Base-by-base conservation (phyloP, 64 coral and sea anemone species). In the Montipora foliosa region DNA sequence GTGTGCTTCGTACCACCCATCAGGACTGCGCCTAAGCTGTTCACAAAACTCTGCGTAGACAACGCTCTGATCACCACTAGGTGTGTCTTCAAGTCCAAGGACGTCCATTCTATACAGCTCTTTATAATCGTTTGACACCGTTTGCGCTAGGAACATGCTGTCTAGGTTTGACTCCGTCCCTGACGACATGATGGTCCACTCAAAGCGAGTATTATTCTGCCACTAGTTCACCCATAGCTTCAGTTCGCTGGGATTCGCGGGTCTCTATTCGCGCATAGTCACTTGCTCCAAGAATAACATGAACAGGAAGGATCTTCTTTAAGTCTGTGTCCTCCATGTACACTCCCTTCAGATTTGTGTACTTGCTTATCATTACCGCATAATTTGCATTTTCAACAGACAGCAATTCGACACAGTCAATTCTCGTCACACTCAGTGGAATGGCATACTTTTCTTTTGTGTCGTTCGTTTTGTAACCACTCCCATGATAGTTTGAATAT, bases 41-140 rank as follows among this genome's bases (percentile, higher is more conserved):
- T 93, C 91, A 16, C 17, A 16, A 55, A 93, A 93, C 67, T 93
- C 91, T 7, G 83, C 72, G 72, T 93, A 87, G 44, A 92, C 78
- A 11, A 55, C 16, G 24, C 82, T 68, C 29, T 93, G 69, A 47
- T 87, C 82, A 15, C 82, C 82, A 44, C 57, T 15, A 61, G 81
- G 62, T 67, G 49, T 70, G 72, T 87, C 81, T 49, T 93, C 81
- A n/a, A 93, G 79, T 75, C 91, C 68, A 81, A 93, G 22, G 22
- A 93, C 82, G 72, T 93, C 82, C 4, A 93, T 12, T 46, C 49
- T 87, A 49, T 82, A 93, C 13, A 93, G 62, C 82, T 93, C 47
- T 87, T 76, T 48, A 57, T 93, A 93, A 64, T 93, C 81, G 21
- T 48, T 53, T 29, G 49, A 16, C 3, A 72, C 75, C 21, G 91